Base-by-base conservation (phyloP, 2,888 invertebrate genomes). In the Ormyrus thymus region DNA sequence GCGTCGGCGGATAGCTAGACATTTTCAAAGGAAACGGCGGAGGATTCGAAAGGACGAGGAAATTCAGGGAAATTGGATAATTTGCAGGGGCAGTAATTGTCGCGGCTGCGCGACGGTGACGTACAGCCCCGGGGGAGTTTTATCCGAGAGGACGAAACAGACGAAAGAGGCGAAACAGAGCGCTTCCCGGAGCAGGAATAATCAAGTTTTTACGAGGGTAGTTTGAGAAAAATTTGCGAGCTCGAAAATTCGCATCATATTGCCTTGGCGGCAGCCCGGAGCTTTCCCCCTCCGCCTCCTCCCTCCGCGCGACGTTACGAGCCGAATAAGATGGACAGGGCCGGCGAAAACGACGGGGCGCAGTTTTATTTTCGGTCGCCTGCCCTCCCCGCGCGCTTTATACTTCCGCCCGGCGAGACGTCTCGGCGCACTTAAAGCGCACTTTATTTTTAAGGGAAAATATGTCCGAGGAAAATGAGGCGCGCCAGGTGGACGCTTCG, bases 381-480 rank as follows among this genome's bases (percentile, higher is more conserved):
- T 58, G 56, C 66, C 53, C 51, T 66, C 68, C 48, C 81, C 81
- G 82, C 78, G 13, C 83, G 81, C 84, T 86, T 86, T 84, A 86
- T 84, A 85, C 82, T 85, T 85, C 85, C 86, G 85, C 81, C 81
- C 80, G 84, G 81, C 82, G 83, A 85, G 85, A 85, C 84, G 84
- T 83, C 83, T 64, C 78, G 78, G 48, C 74, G 78, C 69, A 56
- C 69, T 74, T 74, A 74, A 69, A 73, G 69, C 68, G 62, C 69
- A 74, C 74, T 78, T 78, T 72, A 78, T 78, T 74, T 74, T 53
- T 74, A 51, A 58, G 73, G 78, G 56, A 69, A 29, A 78, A 78
- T 78, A 65, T 73, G 78, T 73, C 53, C 64, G 45, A 50, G 11
- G 64, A 64, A 48, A 53, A 61, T 73, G 73, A 61, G 48, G 8